These are phyloP conservation scores for Eilema caniola DNA, from an alignment of 2,888 invertebrate species.

Conservation along the genomic window DNA sequence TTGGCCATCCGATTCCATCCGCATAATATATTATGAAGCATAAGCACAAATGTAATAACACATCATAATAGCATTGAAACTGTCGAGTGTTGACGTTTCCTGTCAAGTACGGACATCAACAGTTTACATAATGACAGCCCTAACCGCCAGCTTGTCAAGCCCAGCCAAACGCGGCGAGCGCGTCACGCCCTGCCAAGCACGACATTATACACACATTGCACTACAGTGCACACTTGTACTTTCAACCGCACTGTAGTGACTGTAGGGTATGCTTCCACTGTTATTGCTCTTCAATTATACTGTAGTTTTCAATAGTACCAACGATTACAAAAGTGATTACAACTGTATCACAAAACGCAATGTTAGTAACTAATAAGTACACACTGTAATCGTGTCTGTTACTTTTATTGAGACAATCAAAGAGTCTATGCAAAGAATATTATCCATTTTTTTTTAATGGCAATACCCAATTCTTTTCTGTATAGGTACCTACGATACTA, in stretches of 20 bases:
- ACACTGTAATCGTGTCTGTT: no score
- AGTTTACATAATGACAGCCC: slow-evolving; percentile 38
- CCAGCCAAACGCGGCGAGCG: slow-evolving; percentile 30
- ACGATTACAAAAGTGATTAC: background rate
- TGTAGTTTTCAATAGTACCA: background rate
- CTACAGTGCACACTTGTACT: slow-evolving; percentile 56
- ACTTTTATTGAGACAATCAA: no score
- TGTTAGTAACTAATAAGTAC: no score
- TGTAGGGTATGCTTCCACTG: slow-evolving; percentile 32
- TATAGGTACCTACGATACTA: no score
- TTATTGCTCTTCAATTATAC: slow-evolving; percentile 5
- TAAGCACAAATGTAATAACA: background rate
- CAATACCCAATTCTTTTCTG: no score
- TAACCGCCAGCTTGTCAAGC: slow-evolving; percentile 32
- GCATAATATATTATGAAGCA: background rate
- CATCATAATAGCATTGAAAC: background rate
- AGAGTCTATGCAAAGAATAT: no score
- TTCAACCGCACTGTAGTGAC: slow-evolving; percentile 54
- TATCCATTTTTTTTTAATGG: no score
- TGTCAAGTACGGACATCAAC: slow-evolving; percentile 16
- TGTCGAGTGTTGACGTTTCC: slow-evolving; percentile 2
- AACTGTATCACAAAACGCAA: background rate
- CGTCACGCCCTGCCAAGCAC: slow-evolving; percentile 54
- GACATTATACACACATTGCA: slow-evolving; percentile 41
- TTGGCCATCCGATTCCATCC: no score